phyloP scores from a whole-genome alignment of 1,140 invertebrate species.

The Ectropis grisescens region DNA sequence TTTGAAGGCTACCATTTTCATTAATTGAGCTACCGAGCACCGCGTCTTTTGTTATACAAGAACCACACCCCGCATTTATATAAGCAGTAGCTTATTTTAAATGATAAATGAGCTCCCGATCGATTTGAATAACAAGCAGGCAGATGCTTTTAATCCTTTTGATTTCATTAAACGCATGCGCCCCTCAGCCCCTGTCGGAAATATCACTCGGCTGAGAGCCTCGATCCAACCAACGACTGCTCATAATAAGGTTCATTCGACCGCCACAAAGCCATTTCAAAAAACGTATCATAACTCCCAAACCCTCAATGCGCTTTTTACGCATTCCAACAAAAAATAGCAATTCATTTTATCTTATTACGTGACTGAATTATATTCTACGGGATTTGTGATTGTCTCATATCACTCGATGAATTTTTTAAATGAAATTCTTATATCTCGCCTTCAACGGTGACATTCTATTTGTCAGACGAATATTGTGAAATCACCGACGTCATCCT shows the following conservation, averaged over 20 bases:
- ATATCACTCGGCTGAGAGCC: constrained; percentile 61
- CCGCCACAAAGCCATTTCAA: constrained; percentile 29
- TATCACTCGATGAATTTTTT: constrained; percentile 5
- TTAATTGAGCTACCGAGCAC: constrained; percentile 54
- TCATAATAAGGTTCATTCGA: constrained; percentile 35
- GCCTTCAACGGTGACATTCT: constrained; percentile 8
- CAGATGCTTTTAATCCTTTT: constrained; percentile 70
- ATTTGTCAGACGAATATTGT: constrained; percentile 1
- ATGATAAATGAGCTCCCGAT: constrained; percentile 67
- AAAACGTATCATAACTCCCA: constrained; percentile 22
- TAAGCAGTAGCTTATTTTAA: constrained; percentile 67
- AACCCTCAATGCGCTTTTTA: constrained; percentile 20
- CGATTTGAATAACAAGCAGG: constrained; percentile 69
- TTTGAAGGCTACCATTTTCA: constrained; percentile 17
- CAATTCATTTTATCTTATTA: constrained; percentile 31
- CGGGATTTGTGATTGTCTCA: constrained; percentile 30
- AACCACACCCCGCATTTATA: constrained; percentile 63
- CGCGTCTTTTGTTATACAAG: constrained; percentile 52
- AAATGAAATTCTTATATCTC: constrained; percentile 9
- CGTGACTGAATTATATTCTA: constrained; percentile 29
- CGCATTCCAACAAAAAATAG: constrained; percentile 8
- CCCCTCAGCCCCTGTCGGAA: constrained; percentile 63
- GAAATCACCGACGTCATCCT: constrained; percentile 12
- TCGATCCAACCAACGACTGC: constrained; percentile 39
- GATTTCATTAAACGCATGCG: constrained; percentile 68